These are phyloP conservation scores for Drosophila murphyi DNA, from an alignment of 1,140 invertebrate genomes.

Conservation along the genomic window DNA sequence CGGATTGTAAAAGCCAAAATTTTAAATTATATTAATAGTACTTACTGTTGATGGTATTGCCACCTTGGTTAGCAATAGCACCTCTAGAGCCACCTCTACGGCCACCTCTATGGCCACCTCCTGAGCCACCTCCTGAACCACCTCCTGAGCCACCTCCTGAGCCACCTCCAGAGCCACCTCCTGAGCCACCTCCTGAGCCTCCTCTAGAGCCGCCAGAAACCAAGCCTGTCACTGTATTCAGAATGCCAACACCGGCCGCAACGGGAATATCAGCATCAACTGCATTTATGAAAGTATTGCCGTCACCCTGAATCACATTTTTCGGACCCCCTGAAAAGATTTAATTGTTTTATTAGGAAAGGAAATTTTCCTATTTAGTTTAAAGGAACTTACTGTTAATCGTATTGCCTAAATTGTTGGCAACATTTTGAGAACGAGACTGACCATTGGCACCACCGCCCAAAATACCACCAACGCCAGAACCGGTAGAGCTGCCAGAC, in stretches of 20 bases:
- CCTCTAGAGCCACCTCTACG: neutral
- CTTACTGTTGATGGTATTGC: slow-evolving; percentile 49
- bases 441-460: neutral
- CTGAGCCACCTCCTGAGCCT: neutral
- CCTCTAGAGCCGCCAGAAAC: neutral
- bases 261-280: neutral
- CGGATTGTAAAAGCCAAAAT: neutral
- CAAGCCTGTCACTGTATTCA: neutral
- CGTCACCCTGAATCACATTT: neutral
- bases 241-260: too few species aligned
- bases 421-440: neutral
- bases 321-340: neutral
- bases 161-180: neutral
- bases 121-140: too few species aligned
- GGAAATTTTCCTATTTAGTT: neutral
- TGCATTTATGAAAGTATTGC: neutral
- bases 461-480: neutral
- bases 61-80: slow-evolving; percentile 12
- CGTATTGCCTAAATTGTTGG: neutral
- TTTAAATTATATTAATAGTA: neutral
- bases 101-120: too few species aligned
- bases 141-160: neutral
- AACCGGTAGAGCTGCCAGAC: neutral
- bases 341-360: neutral
- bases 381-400: neutral